Conservation (phyloP, 2,797 vertebrate species). For the Bucorvus abyssinicus region DNA sequence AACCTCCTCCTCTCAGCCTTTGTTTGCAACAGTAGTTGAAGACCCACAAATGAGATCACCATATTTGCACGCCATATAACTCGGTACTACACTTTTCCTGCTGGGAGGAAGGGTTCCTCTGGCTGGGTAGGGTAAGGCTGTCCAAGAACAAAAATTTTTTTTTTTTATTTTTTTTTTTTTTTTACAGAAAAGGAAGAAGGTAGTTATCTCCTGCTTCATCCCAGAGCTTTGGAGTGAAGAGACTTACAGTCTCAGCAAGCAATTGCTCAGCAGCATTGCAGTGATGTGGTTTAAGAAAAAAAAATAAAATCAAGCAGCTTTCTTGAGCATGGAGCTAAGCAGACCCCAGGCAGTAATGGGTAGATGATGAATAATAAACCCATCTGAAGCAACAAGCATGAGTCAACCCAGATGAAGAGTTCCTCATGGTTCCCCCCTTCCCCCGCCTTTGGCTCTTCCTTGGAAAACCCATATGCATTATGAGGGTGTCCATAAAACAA, state of each 20-base stretch:
- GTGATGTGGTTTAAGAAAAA: constrained; percentile 16
- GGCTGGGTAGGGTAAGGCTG: neutral
- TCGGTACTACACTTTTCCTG: neutral
- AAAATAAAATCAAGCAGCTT: neutral
- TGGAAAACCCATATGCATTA: constrained; percentile 21
- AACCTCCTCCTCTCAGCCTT: neutral
- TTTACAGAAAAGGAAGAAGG: neutral
- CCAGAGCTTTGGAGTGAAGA: neutral
- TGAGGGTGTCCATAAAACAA: constrained; percentile 48
- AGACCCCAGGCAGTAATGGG: constrained; percentile 39
- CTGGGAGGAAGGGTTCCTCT: neutral
- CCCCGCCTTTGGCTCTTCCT: neutral
- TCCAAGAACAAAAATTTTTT: neutral
- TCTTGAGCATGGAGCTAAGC: neutral
- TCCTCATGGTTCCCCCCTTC: neutral
- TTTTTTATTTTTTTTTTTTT: neutral
- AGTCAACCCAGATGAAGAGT: constrained; percentile 55
- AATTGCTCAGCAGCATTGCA: constrained; percentile 35
- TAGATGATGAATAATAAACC: constrained; percentile 32
- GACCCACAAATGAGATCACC: neutral
- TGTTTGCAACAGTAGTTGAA: neutral
- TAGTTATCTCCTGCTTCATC: neutral
- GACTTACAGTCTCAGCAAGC: neutral
- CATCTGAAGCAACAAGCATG: constrained; percentile 28
- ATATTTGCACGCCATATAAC: neutral